Percentiles rank a stretch among this genome's conserved stretches.
Evolutionary conservation across 2,888 invertebrate species (phyloP).

Genomic region (Drosophila affinis): DNA sequence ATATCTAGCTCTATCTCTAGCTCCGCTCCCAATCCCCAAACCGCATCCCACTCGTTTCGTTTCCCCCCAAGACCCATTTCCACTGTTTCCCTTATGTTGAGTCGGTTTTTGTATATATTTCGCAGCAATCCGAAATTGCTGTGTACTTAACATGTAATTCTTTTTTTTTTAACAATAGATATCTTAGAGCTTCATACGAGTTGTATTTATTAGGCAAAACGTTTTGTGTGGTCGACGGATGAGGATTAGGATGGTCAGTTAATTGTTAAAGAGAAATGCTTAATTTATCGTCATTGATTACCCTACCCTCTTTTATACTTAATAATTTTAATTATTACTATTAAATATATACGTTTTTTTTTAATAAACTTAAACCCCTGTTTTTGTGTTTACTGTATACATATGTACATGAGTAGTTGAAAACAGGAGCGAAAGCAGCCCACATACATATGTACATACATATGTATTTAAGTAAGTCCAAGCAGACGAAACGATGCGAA

Average conservation of each 20-base stretch:
- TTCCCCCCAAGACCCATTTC: constrained; percentile 3
- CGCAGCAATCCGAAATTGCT: constrained; percentile 15
- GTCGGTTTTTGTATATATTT: constrained; percentile 48
- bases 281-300: constrained; percentile 52
- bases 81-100: constrained; percentile 22
- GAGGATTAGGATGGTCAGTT: constrained; percentile 34
- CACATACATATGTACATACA: constrained; percentile 5
- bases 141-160: constrained; percentile 28
- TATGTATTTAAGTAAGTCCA: constrained; percentile 9
- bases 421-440: constrained; percentile 36
- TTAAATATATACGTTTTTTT: constrained; percentile 41
- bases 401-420: constrained; percentile 56
- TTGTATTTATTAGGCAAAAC: constrained; percentile 53
- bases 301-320: constrained; percentile 36
- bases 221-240: constrained; percentile 24
- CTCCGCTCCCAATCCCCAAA: not conserved
- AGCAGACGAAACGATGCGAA: constrained; percentile 5
- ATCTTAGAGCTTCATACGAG: constrained; percentile 20
- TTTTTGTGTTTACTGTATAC: constrained; percentile 52
- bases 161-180: constrained; percentile 20
- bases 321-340: constrained; percentile 41
- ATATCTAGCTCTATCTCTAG: not conserved
- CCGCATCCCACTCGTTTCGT: not conserved
- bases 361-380: constrained; percentile 45
- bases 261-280: constrained; percentile 46